phyloP scores from a whole-genome alignment of 2,888 invertebrate genomes.

The Pterobdella sp. region DNA sequence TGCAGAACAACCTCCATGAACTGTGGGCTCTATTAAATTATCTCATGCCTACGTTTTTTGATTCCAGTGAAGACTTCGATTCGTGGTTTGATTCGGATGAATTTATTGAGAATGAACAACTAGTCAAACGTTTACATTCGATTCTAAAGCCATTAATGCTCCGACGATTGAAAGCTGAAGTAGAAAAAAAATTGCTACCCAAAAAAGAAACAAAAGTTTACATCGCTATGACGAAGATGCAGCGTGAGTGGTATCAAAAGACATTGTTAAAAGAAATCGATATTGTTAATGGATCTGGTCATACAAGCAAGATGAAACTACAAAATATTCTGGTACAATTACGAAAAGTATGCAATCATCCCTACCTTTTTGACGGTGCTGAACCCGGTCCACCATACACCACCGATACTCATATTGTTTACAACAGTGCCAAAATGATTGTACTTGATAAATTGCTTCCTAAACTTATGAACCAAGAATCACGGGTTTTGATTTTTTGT shows the following conservation, averaged over 20 bases:
- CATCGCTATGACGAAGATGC: conserved; percentile 95
- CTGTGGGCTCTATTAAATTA: conserved; percentile 96
- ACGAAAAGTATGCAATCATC: conserved; percentile 95
- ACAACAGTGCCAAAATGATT: conserved; percentile 91
- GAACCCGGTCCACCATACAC: conserved; percentile 92
- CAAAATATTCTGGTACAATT: conserved; percentile 99
- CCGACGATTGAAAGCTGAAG: conserved; percentile 88
- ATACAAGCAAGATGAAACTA: conserved; percentile 66
- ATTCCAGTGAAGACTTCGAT: conserved; percentile 69
- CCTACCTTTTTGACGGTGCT: conserved; percentile 95
- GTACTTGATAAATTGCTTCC: conserved; percentile 89
- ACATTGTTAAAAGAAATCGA: conserved; percentile 98
- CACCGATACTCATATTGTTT: conserved; percentile 86
- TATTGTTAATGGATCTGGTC: conserved; percentile 82
- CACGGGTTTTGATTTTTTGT: conserved; percentile 70
- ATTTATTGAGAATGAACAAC: conserved; percentile 76
- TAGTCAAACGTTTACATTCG: conserved; percentile 86
- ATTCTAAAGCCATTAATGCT: conserved; percentile 83
- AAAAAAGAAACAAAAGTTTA: conserved; percentile 93
- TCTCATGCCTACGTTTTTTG: conserved; percentile 91
- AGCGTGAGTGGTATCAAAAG: conserved; percentile 96
- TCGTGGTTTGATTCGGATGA: conserved; percentile 95
- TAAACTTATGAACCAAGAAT: conserved; percentile 78
- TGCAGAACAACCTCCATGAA: conserved; percentile 97
- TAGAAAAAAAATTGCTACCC: conserved; percentile 88